A percentile compares a stretch with the other conserved stretches of the same genome.
Conservation (phyloP, 2,888 invertebrate genomes). For the Pollenia labialis region DNA sequence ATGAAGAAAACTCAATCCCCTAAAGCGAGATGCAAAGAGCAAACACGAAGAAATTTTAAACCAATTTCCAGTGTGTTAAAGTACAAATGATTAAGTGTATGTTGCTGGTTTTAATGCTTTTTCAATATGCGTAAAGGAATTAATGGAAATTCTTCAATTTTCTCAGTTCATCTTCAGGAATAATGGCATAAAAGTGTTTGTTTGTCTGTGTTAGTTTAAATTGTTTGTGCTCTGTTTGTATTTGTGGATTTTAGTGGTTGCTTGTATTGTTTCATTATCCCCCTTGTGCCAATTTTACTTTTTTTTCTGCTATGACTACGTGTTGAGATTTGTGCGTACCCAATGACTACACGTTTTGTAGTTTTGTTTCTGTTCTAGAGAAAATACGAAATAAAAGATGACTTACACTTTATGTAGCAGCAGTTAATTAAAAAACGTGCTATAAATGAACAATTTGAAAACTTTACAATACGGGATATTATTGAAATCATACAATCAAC, state of each 20-base stretch:
- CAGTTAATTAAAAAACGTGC: constrained; percentile 73
- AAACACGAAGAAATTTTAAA: constrained; percentile 1
- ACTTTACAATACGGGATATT: constrained; percentile 43
- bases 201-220: neutral
- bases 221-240: neutral
- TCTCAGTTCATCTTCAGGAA: neutral
- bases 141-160: constrained; percentile 69
- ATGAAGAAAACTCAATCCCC: too few relatives aligned
- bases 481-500: constrained; percentile 21
- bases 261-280: constrained; percentile 12
- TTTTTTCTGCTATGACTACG: constrained; percentile 45
- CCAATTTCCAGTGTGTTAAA: constrained; percentile 24
- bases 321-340: constrained; percentile 68
- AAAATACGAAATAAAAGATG: constrained; percentile 51
- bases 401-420: constrained; percentile 69
- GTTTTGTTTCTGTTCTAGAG: constrained; percentile 38
- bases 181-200: neutral
- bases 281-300: constrained; percentile 33
- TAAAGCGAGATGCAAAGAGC: neutral
- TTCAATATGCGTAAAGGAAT: constrained; percentile 64
- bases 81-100: constrained; percentile 2
- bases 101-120: constrained; percentile 24
- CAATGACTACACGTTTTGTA: constrained; percentile 70
- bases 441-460: constrained; percentile 67
- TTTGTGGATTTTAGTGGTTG: neutral